Base-by-base conservation (phyloP, 2,888 invertebrate species). In the Drosophila putrida region DNA sequence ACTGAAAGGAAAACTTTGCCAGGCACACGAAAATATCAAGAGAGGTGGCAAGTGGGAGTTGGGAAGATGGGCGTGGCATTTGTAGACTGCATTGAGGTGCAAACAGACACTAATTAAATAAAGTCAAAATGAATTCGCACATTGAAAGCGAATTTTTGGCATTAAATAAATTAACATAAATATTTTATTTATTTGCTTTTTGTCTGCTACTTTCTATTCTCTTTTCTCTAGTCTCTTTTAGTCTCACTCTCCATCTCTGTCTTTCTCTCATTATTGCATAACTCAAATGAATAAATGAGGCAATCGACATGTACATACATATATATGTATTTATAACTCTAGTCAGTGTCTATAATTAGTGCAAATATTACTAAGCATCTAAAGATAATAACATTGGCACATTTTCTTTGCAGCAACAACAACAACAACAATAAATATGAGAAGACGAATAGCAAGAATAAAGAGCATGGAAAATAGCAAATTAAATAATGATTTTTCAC, bases 351-450 rank as follows among this genome's bases (percentile, higher is more conserved):
- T 35, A 20, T 73, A 71, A 75, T 61, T 75, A 75, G 60, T 39
- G 4, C 31, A 44, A 60, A 58, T 51, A 51, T 75, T 50, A 28
- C 39, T 33, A n/a, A 38, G 60, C 47, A 61, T 27, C 62, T 41
- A 51, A 55, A 69, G 66, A 57, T 66, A 82, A 86, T 78, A 78
- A 70, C 75, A 82, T 84, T 87, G 88, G 88, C 85, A 82, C 87
- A 84, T 78, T 82, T 87, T 69, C 77, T 15, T 47, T 9, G 35
- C n/a, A n/a, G n/a, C n/a, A n/a, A n/a, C n/a, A n/a, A 15, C 41
- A 51, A 51, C 60, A 54, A 13, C 27, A 41, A 36, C 13, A 39
- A 28, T n/a, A 47, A 28, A 59, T 27, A 46, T 15, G 36, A 36
- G 13, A 10, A 36, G 27, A 47, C 58, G 66, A 76, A 75, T 36